Conservation (phyloP, 2,797 vertebrate genomes). For the Erithacus rubecula region DNA sequence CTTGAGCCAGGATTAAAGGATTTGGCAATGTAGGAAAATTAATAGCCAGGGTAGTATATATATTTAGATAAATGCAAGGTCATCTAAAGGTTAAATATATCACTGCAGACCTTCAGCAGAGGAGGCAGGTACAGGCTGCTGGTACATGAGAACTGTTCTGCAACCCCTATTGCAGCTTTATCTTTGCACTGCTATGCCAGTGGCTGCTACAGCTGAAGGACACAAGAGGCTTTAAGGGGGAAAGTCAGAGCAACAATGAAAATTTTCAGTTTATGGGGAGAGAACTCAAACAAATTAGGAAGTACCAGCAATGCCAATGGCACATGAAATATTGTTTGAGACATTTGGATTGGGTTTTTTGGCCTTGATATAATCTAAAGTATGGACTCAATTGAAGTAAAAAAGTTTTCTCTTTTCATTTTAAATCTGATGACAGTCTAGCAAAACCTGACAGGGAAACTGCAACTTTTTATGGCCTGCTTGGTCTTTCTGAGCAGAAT, state of each 20-base stretch:
- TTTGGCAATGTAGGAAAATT: conserved; percentile 13
- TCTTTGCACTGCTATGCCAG: background rate
- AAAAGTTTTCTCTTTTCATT: background rate
- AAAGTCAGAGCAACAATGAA: background rate
- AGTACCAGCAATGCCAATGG: background rate
- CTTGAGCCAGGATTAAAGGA: conserved; percentile 57
- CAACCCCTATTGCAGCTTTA: background rate
- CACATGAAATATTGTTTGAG: background rate
- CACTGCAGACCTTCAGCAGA: background rate
- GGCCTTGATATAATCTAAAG: background rate
- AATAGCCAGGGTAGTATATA: background rate
- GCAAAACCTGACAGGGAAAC: background rate
- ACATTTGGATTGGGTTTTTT: background rate
- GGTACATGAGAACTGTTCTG: background rate
- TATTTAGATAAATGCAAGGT: conserved; percentile 34
- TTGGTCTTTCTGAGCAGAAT: background rate
- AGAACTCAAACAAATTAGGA: background rate
- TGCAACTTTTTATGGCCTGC: background rate
- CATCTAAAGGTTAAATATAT: conserved; percentile 23
- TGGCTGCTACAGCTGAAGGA: background rate
- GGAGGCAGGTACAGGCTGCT: background rate
- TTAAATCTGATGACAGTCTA: background rate
- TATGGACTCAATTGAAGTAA: background rate
- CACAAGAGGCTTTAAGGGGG: background rate
- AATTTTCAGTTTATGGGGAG: background rate